Conservation (phyloP, 2,888 invertebrate genomes). For the Torymus texanus region DNA sequence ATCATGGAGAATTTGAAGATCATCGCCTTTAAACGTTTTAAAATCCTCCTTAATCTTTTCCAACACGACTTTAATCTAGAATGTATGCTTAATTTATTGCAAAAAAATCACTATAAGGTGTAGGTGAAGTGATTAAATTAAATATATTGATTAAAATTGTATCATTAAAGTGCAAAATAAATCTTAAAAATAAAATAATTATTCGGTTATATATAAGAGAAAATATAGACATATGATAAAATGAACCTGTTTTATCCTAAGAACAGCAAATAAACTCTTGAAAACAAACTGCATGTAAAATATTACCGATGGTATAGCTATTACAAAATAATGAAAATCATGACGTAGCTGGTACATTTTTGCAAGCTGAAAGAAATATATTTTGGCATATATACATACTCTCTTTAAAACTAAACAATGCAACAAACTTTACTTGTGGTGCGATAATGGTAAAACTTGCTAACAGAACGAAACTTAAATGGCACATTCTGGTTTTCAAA, state of each 20-base stretch:
- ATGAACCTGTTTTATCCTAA: slow-evolving; percentile 26
- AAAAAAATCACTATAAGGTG: too few relatives aligned
- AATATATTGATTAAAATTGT: too few relatives aligned
- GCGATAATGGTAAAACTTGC: neutral
- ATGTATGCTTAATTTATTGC: too few relatives aligned
- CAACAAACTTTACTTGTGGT: slow-evolving; percentile 21
- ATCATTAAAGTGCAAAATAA: too few relatives aligned
- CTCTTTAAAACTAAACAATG: neutral
- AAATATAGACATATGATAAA: neutral
- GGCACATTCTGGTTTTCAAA: neutral
- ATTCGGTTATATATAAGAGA: neutral
- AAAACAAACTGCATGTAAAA: slow-evolving; percentile 31
- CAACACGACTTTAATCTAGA: slow-evolving; percentile 37
- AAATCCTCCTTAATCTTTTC: slow-evolving; percentile 46
- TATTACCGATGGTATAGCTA: slow-evolving; percentile 3
- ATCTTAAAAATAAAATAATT: too few relatives aligned
- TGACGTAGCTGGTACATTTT: slow-evolving; percentile 28
- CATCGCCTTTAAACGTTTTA: slow-evolving; percentile 10
- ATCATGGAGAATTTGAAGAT: slow-evolving; percentile 36
- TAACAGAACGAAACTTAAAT: neutral
- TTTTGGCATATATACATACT: too few relatives aligned
- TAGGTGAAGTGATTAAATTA: too few relatives aligned
- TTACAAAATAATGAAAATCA: slow-evolving; percentile 14
- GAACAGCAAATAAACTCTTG: slow-evolving; percentile 29
- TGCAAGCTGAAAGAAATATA: slow-evolving; percentile 25